phyloP scores from a whole-genome alignment of 2,888 invertebrate genomes.

The Catonia carolina region DNA sequence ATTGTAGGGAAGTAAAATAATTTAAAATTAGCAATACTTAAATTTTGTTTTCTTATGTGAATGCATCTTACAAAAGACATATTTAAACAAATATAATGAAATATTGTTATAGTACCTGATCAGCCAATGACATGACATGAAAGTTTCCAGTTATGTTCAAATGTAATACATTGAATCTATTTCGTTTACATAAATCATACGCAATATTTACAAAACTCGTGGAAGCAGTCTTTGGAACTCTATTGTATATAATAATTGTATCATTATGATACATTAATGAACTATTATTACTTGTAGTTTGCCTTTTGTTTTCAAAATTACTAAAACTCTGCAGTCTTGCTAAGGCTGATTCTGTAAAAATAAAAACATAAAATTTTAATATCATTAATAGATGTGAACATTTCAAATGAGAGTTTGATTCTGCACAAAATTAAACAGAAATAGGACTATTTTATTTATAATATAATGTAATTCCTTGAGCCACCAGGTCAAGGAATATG shows the following conservation, averaged over 20 bases:
- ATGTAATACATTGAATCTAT: conserved; percentile 78
- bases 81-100: no score
- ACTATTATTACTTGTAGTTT: conserved; percentile 6
- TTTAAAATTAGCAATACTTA: no score
- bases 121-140: conserved; percentile 87
- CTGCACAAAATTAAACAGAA: not conserved
- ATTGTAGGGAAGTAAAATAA: no score
- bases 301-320: conserved; percentile 18
- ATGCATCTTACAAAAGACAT: no score
- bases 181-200: conserved; percentile 77
- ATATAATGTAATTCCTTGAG: not conserved
- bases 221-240: conserved; percentile 95
- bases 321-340: conserved; percentile 36
- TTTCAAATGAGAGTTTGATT: conserved; percentile 10
- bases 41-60: no score
- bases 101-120: no score
- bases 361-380: conserved; percentile 22
- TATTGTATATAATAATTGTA: conserved; percentile 83
- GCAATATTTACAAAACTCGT: conserved; percentile 92
- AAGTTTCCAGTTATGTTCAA: conserved; percentile 94
- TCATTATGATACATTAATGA: conserved; percentile 44
- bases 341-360: conserved; percentile 41
- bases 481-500: no score
- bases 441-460: not conserved
- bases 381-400: conserved; percentile 18